phyloP scores from a whole-genome alignment of 2,888 invertebrate genomes.

The Cephus sareptanus region DNA sequence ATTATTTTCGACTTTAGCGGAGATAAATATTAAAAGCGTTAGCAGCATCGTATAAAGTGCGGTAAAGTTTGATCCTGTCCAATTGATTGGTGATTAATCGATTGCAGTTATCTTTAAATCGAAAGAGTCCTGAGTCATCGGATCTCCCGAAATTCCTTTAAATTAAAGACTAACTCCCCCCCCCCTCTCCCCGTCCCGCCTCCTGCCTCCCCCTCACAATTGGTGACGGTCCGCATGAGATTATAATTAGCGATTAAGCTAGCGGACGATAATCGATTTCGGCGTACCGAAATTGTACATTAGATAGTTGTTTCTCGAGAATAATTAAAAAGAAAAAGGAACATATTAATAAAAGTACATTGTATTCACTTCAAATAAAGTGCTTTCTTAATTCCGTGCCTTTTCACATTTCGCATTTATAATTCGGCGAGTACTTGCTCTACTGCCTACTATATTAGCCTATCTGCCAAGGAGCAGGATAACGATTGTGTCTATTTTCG shows the following conservation, averaged over 20 bases:
- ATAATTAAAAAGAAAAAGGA: not conserved
- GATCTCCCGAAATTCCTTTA: conserved; percentile 25
- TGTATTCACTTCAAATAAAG: conserved; percentile 37
- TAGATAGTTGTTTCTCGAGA: conserved; percentile 38
- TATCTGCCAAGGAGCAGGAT: too few relatives aligned
- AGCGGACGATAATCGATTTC: conserved; percentile 32
- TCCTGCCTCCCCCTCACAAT: conserved; percentile 13
- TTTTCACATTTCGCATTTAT: conserved; percentile 33
- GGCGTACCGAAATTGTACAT: conserved; percentile 41
- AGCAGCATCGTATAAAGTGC: not conserved
- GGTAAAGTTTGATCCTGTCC: too few relatives aligned
- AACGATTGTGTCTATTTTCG: too few relatives aligned
- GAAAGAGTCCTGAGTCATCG: conserved; percentile 12
- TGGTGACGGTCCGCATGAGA: conserved; percentile 25
- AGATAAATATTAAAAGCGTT: not conserved
- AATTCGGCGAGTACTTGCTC: too few relatives aligned
- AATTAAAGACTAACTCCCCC: not conserved
- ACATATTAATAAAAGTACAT: conserved; percentile 32
- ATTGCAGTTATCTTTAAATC: too few relatives aligned
- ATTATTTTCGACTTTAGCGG: not conserved
- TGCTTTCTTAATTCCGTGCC: conserved; percentile 62
- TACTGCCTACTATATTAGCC: too few relatives aligned
- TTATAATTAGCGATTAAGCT: conserved; percentile 28
- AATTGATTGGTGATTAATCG: too few relatives aligned
- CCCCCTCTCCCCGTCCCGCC: not conserved